phyloP scores from a whole-genome alignment of 1,140 invertebrate genomes.

The Pectinophora gossypiella region DNA sequence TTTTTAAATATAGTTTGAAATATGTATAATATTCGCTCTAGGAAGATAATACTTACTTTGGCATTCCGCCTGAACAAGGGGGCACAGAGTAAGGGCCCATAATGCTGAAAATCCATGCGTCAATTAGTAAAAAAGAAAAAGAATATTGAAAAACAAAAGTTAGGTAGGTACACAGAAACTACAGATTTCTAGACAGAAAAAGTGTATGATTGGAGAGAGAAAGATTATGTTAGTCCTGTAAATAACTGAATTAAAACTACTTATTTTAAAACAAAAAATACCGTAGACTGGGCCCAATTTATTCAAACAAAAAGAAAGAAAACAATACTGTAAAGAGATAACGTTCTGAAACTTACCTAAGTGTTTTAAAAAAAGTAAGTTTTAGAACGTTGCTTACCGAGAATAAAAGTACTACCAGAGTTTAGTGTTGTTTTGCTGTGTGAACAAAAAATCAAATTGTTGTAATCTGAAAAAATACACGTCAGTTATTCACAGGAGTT shows the following conservation, averaged over 20 bases:
- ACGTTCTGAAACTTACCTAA: neutral
- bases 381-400: conserved; percentile 14
- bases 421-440: conserved; percentile 4
- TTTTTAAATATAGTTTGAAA: neutral
- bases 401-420: neutral
- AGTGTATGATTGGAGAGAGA: neutral
- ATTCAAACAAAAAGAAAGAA: conserved; percentile 6
- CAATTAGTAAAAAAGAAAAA: conserved; percentile 60
- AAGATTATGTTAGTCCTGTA: conserved; percentile 33
- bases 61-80: conserved; percentile 71
- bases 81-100: conserved; percentile 70
- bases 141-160: conserved; percentile 30
- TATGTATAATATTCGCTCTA: neutral
- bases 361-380: neutral
- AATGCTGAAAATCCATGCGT: conserved; percentile 74
- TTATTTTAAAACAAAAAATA: no score
- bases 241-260: conserved; percentile 55
- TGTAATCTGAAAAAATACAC: neutral
- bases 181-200: conserved; percentile 34
- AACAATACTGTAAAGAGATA: conserved; percentile 7
- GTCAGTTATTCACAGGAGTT: conserved; percentile 53
- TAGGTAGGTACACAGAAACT: neutral
- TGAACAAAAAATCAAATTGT: conserved; percentile 6
- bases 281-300: conserved; percentile 43
- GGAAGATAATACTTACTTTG: conserved; percentile 70